Percentiles rank a stretch among this genome's conserved stretches.
These are phyloP conservation scores for Tridacna gigas DNA, from an alignment of 2,888 invertebrate genomes.

Conservation along the genomic window DNA sequence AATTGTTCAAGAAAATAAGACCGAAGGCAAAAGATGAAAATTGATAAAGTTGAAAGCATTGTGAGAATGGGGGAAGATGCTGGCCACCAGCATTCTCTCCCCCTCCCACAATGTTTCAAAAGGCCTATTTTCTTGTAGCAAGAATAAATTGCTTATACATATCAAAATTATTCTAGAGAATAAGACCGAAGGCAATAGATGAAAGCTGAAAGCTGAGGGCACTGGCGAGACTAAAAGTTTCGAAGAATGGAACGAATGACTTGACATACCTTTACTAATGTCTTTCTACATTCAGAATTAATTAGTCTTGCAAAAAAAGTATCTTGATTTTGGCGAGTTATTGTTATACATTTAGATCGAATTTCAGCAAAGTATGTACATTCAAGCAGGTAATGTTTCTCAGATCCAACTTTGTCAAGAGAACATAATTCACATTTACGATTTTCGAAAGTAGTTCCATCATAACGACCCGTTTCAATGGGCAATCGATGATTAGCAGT, in stretches of 20 bases:
- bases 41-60: no score
- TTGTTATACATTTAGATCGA: background rate
- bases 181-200: background rate
- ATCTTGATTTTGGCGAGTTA: background rate
- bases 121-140: no score
- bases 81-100: no score
- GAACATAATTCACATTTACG: constrained; percentile 5
- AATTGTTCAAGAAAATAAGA: no score
- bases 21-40: no score
- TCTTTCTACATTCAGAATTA: background rate
- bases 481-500: constrained; percentile 25
- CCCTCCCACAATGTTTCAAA: no score
- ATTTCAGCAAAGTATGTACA: background rate
- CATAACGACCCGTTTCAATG: constrained; percentile 21
- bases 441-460: background rate
- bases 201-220: no score
- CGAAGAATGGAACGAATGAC: no score
- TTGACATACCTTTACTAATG: background rate
- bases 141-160: no score
- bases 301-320: background rate
- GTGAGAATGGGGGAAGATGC: no score
- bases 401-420: background rate
- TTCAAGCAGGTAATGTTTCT: constrained; percentile 19
- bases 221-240: no score
- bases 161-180: background rate